Evolutionary conservation across 30 jellyfish, hydroid and myxozoan species (phyloP).

Genomic region (Catostylus mosaicus): DNA sequence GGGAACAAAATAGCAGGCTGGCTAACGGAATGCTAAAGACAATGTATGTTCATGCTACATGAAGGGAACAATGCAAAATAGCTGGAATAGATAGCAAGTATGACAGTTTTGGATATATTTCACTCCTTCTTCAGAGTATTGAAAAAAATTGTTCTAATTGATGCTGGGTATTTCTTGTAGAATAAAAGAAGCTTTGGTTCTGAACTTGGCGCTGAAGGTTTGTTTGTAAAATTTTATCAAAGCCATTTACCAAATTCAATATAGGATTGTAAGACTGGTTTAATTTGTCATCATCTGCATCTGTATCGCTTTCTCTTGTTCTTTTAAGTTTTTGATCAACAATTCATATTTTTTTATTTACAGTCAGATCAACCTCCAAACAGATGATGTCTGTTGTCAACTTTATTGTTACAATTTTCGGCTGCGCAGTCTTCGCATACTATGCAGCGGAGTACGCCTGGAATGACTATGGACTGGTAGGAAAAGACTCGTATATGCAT

Average conservation of each 20-base stretch:
- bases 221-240: neutral
- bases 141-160: too few species aligned
- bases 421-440: conserved; percentile 79
- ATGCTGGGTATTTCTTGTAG: conserved; percentile 19
- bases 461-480: conserved; percentile 73
- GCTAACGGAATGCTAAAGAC: too few species aligned
- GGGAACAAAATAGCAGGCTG: too few species aligned
- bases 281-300: too few species aligned
- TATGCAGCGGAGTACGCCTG: conserved; percentile 80
- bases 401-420: conserved; percentile 71
- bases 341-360: neutral
- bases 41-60: too few species aligned
- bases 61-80: too few species aligned
- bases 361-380: conserved; percentile 81
- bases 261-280: neutral
- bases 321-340: neutral
- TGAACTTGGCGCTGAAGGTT: conserved; percentile 71
- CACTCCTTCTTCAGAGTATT: too few species aligned
- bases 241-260: neutral
- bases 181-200: conserved; percentile 42
- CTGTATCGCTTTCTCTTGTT: too few species aligned
- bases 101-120: too few species aligned
- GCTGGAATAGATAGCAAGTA: too few species aligned
- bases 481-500: too few species aligned
- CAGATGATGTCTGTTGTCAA: conserved; percentile 74